These are phyloP conservation scores for Periparus ater DNA, from an alignment of 2,797 vertebrate species.

Conservation along the genomic window DNA sequence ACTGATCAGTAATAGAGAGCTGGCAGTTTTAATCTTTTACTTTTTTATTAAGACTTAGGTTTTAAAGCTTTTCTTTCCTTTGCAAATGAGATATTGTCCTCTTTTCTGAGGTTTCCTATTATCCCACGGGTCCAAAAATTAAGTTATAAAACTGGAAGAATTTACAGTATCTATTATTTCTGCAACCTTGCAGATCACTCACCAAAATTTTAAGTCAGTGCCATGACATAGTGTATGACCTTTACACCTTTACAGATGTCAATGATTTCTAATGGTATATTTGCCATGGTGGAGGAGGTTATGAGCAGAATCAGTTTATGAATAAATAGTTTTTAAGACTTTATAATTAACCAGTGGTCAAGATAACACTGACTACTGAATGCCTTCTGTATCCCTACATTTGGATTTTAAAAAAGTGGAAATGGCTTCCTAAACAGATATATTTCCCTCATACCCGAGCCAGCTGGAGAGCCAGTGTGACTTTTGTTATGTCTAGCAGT, in stretches of 20 bases:
- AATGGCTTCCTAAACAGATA: not conserved
- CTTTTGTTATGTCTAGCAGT: constrained; percentile 56
- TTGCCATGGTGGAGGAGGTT: not conserved
- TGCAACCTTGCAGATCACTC: not conserved
- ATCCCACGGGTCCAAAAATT: not conserved
- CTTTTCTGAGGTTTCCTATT: not conserved
- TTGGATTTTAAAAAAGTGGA: not conserved
- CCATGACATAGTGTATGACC: not conserved
- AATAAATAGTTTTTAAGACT: constrained; percentile 14
- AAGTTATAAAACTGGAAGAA: not conserved
- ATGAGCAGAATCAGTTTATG: not conserved
- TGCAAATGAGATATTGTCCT: not conserved
- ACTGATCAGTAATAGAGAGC: not conserved
- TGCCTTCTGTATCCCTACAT: not conserved
- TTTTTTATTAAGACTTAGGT: not conserved
- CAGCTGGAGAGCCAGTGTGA: constrained; percentile 19
- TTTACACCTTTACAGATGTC: not conserved
- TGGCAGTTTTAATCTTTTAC: not conserved
- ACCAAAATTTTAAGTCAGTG: not conserved
- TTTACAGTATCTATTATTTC: not conserved
- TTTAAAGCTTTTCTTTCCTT: not conserved
- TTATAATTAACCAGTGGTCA: not conserved
- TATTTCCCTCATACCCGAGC: not conserved
- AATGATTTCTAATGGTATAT: not conserved
- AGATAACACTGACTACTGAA: not conserved